Evolutionary conservation across 2,797 vertebrate genomes (phyloP).

Genomic region (Sebastes kiyomatsui): DNA sequence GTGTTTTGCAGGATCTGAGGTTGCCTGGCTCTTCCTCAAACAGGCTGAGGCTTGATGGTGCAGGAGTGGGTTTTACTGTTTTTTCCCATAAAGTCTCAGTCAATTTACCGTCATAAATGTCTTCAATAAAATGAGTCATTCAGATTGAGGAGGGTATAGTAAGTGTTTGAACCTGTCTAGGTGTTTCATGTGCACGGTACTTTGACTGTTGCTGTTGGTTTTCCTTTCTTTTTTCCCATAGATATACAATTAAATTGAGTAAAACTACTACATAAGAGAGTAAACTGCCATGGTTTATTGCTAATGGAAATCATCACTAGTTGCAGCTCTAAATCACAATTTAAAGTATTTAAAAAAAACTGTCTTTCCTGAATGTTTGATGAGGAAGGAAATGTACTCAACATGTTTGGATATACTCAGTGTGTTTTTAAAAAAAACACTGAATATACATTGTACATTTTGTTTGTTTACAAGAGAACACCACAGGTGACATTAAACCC

Average conservation of each 20-base stretch:
- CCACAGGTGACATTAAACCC: neutral
- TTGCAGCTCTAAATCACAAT: neutral
- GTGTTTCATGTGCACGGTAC: neutral
- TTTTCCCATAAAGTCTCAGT: conserved; percentile 34
- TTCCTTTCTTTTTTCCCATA: neutral
- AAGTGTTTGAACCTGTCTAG: conserved; percentile 32
- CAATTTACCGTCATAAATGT: conserved; percentile 32
- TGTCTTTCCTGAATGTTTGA: neutral
- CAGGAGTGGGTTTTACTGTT: conserved; percentile 43
- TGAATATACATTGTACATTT: too few relatives aligned
- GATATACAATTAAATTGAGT: neutral
- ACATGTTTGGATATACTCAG: too few relatives aligned
- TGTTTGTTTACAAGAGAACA: too few relatives aligned
- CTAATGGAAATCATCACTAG: too few relatives aligned
- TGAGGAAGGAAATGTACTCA: neutral
- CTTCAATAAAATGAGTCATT: conserved; percentile 43
- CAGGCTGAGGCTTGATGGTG: conserved; percentile 43
- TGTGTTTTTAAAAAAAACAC: neutral
- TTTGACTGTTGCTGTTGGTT: conserved; percentile 3
- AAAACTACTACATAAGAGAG: neutral
- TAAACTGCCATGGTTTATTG: neutral
- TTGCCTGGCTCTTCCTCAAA: conserved; percentile 23
- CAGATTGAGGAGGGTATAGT: neutral
- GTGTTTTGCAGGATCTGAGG: conserved; percentile 28
- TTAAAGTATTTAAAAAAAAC: neutral